phyloP scores from a whole-genome alignment of 2,888 invertebrate genomes.

The Pterobdella sp. region DNA sequence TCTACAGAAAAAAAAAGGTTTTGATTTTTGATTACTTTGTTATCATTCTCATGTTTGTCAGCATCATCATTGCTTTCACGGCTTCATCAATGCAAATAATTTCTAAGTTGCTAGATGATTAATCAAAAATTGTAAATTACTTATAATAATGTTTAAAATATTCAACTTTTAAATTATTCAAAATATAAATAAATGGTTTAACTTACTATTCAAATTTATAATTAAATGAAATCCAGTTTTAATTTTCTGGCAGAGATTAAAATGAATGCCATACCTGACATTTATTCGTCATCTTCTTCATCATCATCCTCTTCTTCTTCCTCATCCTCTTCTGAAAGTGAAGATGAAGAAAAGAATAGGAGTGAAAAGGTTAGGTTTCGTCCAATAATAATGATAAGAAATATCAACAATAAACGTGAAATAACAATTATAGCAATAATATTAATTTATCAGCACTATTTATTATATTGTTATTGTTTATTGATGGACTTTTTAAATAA shows the following conservation, averaged over 20 bases:
- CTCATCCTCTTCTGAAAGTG: slow-evolving; percentile 9
- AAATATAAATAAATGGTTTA: too few relatives aligned
- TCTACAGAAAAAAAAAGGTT: slow-evolving; percentile 52
- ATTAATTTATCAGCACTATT: neutral
- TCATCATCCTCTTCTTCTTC: slow-evolving; percentile 9
- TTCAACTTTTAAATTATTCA: too few relatives aligned
- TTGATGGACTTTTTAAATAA: neutral
- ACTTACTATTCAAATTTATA: too few relatives aligned
- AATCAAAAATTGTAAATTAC: too few relatives aligned
- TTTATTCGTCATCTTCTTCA: slow-evolving; percentile 19
- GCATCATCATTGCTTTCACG: too few relatives aligned
- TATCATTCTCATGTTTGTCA: too few relatives aligned
- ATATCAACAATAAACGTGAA: neutral
- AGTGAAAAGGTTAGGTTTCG: slow-evolving; percentile 45
- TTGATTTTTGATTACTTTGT: too few relatives aligned
- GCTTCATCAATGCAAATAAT: too few relatives aligned
- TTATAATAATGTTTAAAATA: too few relatives aligned
- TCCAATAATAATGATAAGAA: neutral
- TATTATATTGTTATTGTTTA: neutral
- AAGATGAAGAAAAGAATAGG: slow-evolving; percentile 51
- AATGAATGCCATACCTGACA: slow-evolving; percentile 13
- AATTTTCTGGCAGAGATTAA: neutral
- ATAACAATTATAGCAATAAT: neutral
- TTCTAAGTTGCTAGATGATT: too few relatives aligned
- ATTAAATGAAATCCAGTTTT: too few relatives aligned